Percentiles rank a stretch among this genome's conserved stretches.
phyloP scores from a whole-genome alignment of 2,113 vertebrate species.

The Otocyon megalotis region DNA sequence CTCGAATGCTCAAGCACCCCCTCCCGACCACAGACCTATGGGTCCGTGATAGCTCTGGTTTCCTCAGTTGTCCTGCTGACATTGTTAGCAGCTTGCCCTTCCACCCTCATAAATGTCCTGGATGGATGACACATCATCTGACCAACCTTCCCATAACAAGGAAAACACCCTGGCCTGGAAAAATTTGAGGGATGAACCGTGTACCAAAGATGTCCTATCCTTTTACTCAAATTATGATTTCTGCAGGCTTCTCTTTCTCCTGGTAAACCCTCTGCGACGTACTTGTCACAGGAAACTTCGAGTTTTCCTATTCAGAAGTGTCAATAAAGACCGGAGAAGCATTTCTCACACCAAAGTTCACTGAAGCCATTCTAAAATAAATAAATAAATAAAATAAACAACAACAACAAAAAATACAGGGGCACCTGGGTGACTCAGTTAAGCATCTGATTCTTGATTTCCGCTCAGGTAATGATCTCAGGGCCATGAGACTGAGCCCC shows the following conservation, averaged over 20 bases:
- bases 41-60: background rate
- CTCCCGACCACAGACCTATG: background rate
- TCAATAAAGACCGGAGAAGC: background rate
- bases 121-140: background rate
- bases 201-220: background rate
- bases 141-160: background rate
- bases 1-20: background rate
- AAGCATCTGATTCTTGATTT: background rate
- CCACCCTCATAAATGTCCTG: conserved; percentile 4
- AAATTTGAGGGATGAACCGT: background rate
- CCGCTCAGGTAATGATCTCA: background rate
- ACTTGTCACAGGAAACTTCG: background rate
- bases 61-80: background rate
- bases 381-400: background rate
- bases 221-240: conserved; percentile 20
- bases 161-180: background rate
- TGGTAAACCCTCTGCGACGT: background rate
- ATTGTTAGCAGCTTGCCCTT: conserved; percentile 14
- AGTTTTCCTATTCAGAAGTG: background rate
- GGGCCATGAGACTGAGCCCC: background rate
- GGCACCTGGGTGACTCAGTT: background rate
- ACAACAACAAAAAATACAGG: background rate
- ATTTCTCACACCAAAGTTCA: background rate
- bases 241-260: background rate
- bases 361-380: background rate